phyloP scores from a whole-genome alignment of 2,797 vertebrate species.

The Eurystomus glaucurus region DNA sequence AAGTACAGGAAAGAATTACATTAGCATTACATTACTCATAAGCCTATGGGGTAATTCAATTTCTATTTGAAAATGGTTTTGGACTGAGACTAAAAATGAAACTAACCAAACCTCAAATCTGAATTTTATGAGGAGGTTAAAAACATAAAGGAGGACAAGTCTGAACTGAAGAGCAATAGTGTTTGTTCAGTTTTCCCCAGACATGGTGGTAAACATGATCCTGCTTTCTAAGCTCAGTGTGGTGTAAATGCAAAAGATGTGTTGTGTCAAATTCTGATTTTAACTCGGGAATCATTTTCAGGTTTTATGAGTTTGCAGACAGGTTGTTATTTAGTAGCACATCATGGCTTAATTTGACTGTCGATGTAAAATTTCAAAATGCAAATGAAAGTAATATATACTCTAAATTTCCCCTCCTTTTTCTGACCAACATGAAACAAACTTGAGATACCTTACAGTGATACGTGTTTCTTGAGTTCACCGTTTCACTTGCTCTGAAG shows the following conservation, averaged over 20 bases:
- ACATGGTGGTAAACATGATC: not conserved
- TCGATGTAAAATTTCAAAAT: conserved; percentile 19
- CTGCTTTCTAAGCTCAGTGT: conserved; percentile 40
- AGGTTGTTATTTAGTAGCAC: not conserved
- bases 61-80: conserved; percentile 39
- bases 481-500: not conserved
- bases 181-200: conserved; percentile 47
- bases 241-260: conserved; percentile 63
- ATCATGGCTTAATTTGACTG: conserved; percentile 33
- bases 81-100: conserved; percentile 30
- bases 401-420: not conserved
- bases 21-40: not conserved
- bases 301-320: conserved; percentile 39
- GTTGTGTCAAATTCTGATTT: conserved; percentile 37
- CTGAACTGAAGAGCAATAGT: conserved; percentile 24
- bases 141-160: conserved; percentile 19
- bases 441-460: not conserved
- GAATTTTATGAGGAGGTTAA: conserved; percentile 56
- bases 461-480: not conserved
- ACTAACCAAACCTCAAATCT: conserved; percentile 43
- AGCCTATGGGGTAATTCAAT: not conserved
- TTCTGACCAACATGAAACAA: not conserved
- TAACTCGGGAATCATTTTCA: conserved; percentile 30
- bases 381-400: not conserved
- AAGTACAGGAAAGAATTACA: not conserved